These are phyloP conservation scores for Euborellia annulipes DNA, from an alignment of 1,140 invertebrate species.

Conservation along the genomic window DNA sequence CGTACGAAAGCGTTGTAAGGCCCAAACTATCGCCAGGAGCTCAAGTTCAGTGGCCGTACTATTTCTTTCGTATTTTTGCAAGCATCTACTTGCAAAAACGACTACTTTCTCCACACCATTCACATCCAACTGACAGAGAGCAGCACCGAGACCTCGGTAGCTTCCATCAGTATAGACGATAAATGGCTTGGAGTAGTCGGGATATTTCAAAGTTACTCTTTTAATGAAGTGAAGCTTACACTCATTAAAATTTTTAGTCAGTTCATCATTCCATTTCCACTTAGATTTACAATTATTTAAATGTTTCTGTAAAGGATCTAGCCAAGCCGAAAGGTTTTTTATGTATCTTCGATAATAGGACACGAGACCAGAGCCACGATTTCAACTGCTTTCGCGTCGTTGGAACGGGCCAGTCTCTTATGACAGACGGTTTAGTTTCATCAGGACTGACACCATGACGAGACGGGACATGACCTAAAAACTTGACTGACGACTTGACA, in stretches of 20 bases:
- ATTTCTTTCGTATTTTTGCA: slow-evolving; percentile 15
- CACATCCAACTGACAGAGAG: not conserved
- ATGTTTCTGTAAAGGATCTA: slow-evolving; percentile 16
- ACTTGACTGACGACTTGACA: slow-evolving; percentile 20
- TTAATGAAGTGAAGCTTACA: slow-evolving; percentile 18
- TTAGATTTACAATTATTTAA: no score
- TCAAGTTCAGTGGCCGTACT: slow-evolving; percentile 29
- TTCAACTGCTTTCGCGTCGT: slow-evolving; percentile 23
- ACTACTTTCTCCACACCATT: slow-evolving; percentile 1
- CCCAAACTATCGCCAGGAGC: slow-evolving; percentile 25
- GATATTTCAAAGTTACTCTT: slow-evolving; percentile 16
- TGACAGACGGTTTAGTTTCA: slow-evolving; percentile 21
- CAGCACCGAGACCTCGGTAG: not conserved
- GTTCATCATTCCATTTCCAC: slow-evolving; percentile 18
- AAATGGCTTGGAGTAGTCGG: slow-evolving; percentile 15
- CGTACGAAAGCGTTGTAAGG: slow-evolving; percentile 22
- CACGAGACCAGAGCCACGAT: slow-evolving; percentile 25
- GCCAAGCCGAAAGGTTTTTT: slow-evolving; percentile 15
- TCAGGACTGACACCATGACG: slow-evolving; percentile 22
- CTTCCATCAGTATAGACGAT: slow-evolving; percentile 10
- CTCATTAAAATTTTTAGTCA: slow-evolving; percentile 17
- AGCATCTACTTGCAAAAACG: slow-evolving; percentile 17
- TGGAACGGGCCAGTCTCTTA: slow-evolving; percentile 19
- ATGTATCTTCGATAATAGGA: slow-evolving; percentile 25
- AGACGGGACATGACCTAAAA: slow-evolving; percentile 24